Base-by-base conservation (phyloP, 1,140 invertebrate species). In the Heliconius melpomene region DNA sequence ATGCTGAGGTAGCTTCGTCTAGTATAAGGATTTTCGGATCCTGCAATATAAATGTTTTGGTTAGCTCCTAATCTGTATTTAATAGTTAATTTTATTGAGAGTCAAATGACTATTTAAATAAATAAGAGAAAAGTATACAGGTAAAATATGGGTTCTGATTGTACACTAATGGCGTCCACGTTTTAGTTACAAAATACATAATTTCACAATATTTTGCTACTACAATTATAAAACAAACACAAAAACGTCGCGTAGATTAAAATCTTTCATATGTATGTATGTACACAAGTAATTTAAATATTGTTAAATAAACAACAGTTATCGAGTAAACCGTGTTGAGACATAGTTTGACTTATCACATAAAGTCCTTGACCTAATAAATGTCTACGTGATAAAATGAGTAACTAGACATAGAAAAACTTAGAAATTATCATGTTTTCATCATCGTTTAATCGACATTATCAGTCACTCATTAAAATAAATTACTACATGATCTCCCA, bases 1-100 rank as follows among this genome's bases (percentile, higher is more conserved):
- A 91, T 1, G 98, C 98, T 95, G 98, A 98, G 73, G 98, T 98
- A 40, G 98, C 98, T 96, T 98, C 98, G 87, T 98, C 98, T 81
- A 98, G 90, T 71, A 98, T 95, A 16, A 98, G 94, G 82, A 98
- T 98, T 92, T 96, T 97, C 54, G 97, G 98, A 93, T 98, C 96
- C 96, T 97, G 90, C 52, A 95, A 94, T 82, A 78, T 74, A 77
- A 78, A 75, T 16, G 26, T 11, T 29, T 66, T 29, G n/a, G 60
- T 66, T 66, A 66, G 7, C 9, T 0, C 16, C 3, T 13, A 23
- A 29, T 29, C 23, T 66, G n/a, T 57, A 57, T 9, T 57, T 57
- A 57, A 57, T n/a, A 23, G 7, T 7, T 57, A 9, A 57, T 57
- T 60, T 23, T 11, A n/a, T 23, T 57, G 2, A 1, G 7, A 57